Evolutionary conservation across 1,140 invertebrate species (phyloP), one percentile per base, ranked within the genome.

Genomic region (Phymastichus coffea): DNA sequence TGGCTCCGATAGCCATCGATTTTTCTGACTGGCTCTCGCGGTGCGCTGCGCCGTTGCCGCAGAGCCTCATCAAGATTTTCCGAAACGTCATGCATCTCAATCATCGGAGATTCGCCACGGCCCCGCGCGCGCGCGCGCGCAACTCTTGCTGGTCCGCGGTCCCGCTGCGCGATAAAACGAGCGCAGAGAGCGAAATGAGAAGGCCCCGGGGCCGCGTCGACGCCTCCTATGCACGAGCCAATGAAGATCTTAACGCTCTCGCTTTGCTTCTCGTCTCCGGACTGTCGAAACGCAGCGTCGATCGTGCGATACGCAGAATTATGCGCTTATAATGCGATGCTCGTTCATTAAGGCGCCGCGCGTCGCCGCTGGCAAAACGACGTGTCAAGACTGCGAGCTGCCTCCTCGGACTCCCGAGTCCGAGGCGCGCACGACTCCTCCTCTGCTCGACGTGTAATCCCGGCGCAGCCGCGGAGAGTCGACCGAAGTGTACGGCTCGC

Each of bases 51-150:
- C 19, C 47, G 3, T 19, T 19, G 10, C 30, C n/a, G 17, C 19
- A 15, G 15, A 3, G 19, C 25, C 51, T 61, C 58, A 61, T 61
- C 59, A 61, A 61, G 59, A 61, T 61, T 61, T 61, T 61, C 59
- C 59, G 59, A 61, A 61, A 61, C 59, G 59, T 61, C 59, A 61
- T 61, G 59, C 59, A 56, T 61, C 59, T 61, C 59, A 61, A 61
- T 61, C 59, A 49, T 19, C 19, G 37, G 15, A 15, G 28, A 61
- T 61, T 61, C 59, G 59, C 59, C 46, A 61, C 59, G 52, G 44
- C 25, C 47, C 20, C 20, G 43, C 12, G 28, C 35, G 30, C 12
- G 3, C 30, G 19, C 17, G 10, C 38, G 6, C 23, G 43, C 28
- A 33, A 12, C 28, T 33, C 12, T 33, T 33, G 12, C 28, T 33